These are phyloP conservation scores for Pongo abelii DNA, from an alignment of 2,113 vertebrate species.

Conservation along the genomic window DNA sequence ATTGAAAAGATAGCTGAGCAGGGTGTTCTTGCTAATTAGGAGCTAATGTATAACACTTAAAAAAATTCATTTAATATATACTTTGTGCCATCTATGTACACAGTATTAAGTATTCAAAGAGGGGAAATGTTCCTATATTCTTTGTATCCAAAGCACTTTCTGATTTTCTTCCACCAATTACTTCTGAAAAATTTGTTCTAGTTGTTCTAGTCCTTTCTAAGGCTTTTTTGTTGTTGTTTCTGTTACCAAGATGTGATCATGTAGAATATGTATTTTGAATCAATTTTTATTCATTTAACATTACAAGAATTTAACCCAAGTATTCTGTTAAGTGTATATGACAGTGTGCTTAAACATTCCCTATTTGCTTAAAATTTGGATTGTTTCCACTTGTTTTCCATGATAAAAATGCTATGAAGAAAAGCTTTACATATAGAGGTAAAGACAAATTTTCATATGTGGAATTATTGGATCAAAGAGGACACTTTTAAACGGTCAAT, in stretches of 20 bases:
- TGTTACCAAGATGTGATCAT: neutral
- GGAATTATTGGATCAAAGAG: constrained; percentile 24
- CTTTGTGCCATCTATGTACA: neutral
- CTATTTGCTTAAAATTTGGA: constrained; percentile 28
- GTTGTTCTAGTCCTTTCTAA: constrained; percentile 25
- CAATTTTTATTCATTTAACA: constrained; percentile 5
- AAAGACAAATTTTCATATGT: neutral
- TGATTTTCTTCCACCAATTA: neutral
- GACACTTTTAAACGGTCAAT: neutral
- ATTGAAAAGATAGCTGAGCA: constrained; percentile 31
- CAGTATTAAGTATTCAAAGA: neutral
- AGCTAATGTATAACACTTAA: neutral
- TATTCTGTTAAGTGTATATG: neutral
- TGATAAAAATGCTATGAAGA: constrained; percentile 13
- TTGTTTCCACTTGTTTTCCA: neutral
- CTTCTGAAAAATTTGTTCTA: neutral
- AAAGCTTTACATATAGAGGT: neutral
- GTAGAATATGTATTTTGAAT: constrained; percentile 4
- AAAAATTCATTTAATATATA: neutral
- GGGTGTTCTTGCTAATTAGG: constrained; percentile 11
- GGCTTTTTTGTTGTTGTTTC: neutral
- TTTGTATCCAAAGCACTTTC: neutral
- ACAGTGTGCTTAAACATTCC: neutral
- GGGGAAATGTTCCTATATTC: neutral
- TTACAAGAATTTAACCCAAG: constrained; percentile 2